Evolutionary conservation across 2,113 vertebrate genomes (phyloP).

Genomic region (Cynoglossus semilaevis): DNA sequence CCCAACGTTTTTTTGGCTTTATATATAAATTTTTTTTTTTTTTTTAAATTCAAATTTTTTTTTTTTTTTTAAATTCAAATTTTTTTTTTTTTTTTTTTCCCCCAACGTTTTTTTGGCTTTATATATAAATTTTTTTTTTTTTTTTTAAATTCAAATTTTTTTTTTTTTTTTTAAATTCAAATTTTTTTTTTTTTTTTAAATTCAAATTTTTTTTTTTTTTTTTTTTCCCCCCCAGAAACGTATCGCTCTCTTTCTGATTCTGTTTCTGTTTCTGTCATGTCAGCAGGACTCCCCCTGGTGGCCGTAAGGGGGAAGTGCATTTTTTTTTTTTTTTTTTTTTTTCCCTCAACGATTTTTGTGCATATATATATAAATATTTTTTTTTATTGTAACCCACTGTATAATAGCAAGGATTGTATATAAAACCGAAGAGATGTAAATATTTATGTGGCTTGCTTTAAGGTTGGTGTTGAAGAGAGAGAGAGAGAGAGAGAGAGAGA

Average conservation of each 20-base stretch:
- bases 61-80: no score
- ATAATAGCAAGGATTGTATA: slow-evolving; percentile 79
- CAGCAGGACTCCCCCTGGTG: slow-evolving; percentile 45
- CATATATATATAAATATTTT: slow-evolving; percentile 65
- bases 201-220: no score
- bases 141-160: slow-evolving; percentile 27
- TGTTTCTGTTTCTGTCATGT: no score
- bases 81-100: slow-evolving; percentile 54
- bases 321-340: slow-evolving; percentile 40
- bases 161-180: no score
- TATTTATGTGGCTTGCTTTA: slow-evolving; percentile 83
- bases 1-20: slow-evolving; percentile 71
- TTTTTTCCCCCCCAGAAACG: no score
- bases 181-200: slow-evolving; percentile 13
- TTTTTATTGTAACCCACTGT: slow-evolving; percentile 75
- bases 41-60: no score
- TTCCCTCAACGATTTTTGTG: slow-evolving; percentile 65
- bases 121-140: slow-evolving; percentile 58
- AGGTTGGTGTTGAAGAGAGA: slow-evolving; percentile 74
- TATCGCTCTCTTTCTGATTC: no score
- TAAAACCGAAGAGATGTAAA: slow-evolving; percentile 83
- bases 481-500: slow-evolving; percentile 46
- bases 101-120: slow-evolving; percentile 71
- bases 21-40: slow-evolving; percentile 63
- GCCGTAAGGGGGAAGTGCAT: slow-evolving; percentile 47